Conservation (phyloP, 2,888 invertebrate genomes). For the Ptychoptera contaminata region DNA sequence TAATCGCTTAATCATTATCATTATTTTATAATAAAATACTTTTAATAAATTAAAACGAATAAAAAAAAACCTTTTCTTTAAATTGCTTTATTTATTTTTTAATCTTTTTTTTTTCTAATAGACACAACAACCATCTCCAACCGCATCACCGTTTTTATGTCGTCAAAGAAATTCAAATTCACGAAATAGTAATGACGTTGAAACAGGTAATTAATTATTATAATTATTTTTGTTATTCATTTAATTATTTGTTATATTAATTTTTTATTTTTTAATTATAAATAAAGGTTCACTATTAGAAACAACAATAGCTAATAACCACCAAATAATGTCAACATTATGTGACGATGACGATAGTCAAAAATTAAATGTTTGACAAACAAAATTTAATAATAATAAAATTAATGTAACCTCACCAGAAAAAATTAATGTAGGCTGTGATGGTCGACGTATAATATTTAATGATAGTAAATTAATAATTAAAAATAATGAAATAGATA, state of each 20-base stretch:
- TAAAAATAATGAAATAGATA: neutral
- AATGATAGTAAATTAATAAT: neutral
- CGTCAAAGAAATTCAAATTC: slow-evolving; percentile 58
- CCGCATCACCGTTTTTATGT: slow-evolving; percentile 65
- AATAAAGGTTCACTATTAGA: slow-evolving; percentile 24
- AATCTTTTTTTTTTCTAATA: slow-evolving; percentile 14
- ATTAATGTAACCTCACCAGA: slow-evolving; percentile 1
- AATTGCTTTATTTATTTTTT: too few species aligned
- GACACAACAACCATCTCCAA: slow-evolving; percentile 51
- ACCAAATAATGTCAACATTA: slow-evolving; percentile 15
- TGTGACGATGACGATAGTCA: slow-evolving; percentile 8
- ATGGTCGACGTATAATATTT: slow-evolving; percentile 3
- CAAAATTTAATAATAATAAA: slow-evolving; percentile 12
- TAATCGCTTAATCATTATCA: too few species aligned
- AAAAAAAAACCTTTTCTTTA: too few species aligned
- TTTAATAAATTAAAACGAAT: neutral
- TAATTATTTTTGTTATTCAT: neutral
- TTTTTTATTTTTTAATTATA: slow-evolving; percentile 2
- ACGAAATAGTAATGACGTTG: slow-evolving; percentile 24
- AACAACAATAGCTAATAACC: slow-evolving; percentile 13
- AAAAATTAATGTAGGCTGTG: slow-evolving; percentile 4
- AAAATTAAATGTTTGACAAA: slow-evolving; percentile 25
- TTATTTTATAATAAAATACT: too few species aligned
- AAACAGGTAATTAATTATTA: slow-evolving; percentile 18
- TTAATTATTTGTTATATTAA: neutral